phyloP scores from a whole-genome alignment of 2,888 invertebrate genomes.

The Tortrix viridana region DNA sequence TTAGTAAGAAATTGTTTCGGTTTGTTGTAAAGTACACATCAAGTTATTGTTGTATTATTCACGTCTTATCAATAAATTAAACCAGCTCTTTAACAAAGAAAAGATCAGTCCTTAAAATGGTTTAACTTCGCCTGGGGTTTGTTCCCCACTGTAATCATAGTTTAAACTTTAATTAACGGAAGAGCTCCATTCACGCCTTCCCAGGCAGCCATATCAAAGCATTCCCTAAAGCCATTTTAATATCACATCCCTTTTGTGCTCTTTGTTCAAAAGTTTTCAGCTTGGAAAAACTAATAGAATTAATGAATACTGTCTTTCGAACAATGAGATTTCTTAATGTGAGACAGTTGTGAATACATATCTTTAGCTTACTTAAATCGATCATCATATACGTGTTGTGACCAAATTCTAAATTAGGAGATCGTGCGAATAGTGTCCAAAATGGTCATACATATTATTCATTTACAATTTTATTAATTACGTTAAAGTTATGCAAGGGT shows the following conservation, averaged over 20 bases:
- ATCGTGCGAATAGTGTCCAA: too few relatives aligned
- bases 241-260: conserved; percentile 31
- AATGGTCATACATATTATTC: too few relatives aligned
- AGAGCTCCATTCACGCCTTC: conserved; percentile 32
- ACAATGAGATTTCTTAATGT: conserved; percentile 6
- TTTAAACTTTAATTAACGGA: conserved; percentile 35
- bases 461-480: too few relatives aligned
- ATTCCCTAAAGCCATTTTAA: conserved; percentile 29
- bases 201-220: conserved; percentile 31
- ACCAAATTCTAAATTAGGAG: too few relatives aligned
- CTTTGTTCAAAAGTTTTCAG: conserved; percentile 23
- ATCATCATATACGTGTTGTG: too few relatives aligned
- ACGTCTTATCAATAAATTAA: too few relatives aligned
- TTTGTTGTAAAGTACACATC: too few relatives aligned
- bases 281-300: conserved; percentile 29
- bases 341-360: background rate
- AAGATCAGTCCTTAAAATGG: conserved; percentile 1
- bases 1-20: too few relatives aligned
- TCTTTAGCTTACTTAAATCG: background rate
- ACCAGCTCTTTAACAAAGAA: background rate
- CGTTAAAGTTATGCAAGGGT: too few relatives aligned
- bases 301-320: conserved; percentile 13
- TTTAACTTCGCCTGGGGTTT: conserved; percentile 7
- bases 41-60: too few relatives aligned
- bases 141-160: conserved; percentile 30